Percentiles rank a stretch among this genome's conserved stretches.
Conservation (phyloP, 2,113 vertebrate species). For the Laterallus jamaicensis region DNA sequence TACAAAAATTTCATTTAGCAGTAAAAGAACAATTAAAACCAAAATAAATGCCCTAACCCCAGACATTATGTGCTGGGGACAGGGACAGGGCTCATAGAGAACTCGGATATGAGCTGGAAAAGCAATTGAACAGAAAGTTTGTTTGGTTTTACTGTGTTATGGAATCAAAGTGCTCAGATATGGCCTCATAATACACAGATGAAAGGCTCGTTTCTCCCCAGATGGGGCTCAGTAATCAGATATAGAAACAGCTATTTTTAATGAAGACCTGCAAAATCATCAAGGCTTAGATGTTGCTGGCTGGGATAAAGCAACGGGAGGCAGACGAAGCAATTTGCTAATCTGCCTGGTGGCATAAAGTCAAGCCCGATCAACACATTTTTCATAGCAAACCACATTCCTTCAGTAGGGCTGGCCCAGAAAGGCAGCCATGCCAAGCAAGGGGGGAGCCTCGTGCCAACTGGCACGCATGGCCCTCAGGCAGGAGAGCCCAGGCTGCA, state of each 20-base stretch:
- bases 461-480: not conserved
- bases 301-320: constrained; percentile 33
- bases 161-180: not conserved
- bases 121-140: constrained; percentile 24
- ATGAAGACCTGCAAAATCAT: constrained; percentile 52
- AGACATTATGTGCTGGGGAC: not conserved
- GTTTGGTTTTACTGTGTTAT: constrained; percentile 14
- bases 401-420: not conserved
- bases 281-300: constrained; percentile 43
- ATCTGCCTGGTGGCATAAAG: constrained; percentile 45
- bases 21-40: constrained; percentile 28
- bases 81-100: not conserved
- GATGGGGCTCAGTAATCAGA: constrained; percentile 57
- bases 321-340: constrained; percentile 21
- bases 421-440: constrained; percentile 8
- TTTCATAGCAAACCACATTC: constrained; percentile 65
- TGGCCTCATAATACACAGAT: constrained; percentile 40
- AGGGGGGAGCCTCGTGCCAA: not conserved
- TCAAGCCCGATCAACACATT: constrained; percentile 49
- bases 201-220: constrained; percentile 43
- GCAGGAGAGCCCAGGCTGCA: constrained; percentile 16
- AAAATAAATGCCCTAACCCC: not conserved
- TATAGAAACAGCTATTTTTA: constrained; percentile 58
- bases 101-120: constrained; percentile 10
- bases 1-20: constrained; percentile 52